Evolutionary conservation across 2,797 vertebrate genomes (phyloP).

Genomic region (Nothura maculosa): DNA sequence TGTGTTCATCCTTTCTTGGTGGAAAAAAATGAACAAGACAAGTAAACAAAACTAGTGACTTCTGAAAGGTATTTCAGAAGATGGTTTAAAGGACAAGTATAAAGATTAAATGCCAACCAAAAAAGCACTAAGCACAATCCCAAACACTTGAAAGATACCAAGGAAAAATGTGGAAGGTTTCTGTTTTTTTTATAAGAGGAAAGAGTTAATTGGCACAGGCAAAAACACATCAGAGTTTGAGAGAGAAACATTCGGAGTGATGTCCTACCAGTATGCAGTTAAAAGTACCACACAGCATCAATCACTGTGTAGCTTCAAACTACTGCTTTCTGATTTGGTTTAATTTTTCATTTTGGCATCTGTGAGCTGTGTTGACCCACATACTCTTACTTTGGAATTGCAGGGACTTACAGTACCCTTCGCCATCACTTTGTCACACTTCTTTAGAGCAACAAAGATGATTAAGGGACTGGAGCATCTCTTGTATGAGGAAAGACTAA

Average conservation of each 20-base stretch:
- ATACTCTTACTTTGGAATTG: not conserved
- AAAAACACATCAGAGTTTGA: not conserved
- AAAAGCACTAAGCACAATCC: not conserved
- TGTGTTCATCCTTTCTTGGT: not conserved
- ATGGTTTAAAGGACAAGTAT: not conserved
- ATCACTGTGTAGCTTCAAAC: not conserved
- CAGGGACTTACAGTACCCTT: not conserved
- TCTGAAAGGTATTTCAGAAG: not conserved
- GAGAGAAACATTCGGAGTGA: not conserved
- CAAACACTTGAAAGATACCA: not conserved
- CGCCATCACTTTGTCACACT: not conserved
- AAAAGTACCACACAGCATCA: not conserved
- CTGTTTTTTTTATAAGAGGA: not conserved
- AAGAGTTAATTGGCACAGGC: not conserved
- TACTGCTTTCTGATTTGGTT: not conserved
- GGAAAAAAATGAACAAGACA: not conserved
- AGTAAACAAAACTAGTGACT: not conserved
- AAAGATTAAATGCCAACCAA: not conserved
- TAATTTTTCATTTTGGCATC: not conserved
- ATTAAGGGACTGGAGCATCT: too few relatives aligned
- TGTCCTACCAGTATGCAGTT: not conserved
- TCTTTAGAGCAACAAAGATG: not conserved
- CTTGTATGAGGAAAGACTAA: too few relatives aligned
- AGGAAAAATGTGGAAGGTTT: not conserved
- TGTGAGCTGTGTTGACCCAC: not conserved